These are phyloP conservation scores for Solenodon paradoxus DNA, from an alignment of 2,113 vertebrate genomes.

Conservation along the genomic window DNA sequence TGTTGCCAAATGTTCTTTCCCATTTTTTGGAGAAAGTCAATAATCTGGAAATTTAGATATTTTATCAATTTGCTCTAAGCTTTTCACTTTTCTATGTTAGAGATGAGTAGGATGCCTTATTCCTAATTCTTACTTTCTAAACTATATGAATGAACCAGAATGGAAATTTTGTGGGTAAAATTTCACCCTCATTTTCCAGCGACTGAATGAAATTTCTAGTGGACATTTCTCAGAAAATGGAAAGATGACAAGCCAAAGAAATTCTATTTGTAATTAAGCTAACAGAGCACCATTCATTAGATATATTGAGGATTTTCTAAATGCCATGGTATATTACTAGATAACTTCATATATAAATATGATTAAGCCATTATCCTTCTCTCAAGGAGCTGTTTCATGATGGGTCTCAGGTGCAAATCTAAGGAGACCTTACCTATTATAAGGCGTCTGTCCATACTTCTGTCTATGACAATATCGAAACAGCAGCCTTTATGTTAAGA, in stretches of 20 bases:
- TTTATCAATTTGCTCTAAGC: not conserved
- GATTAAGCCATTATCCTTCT: not conserved
- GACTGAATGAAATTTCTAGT: not conserved
- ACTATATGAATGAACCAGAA: not conserved
- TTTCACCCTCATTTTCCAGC: conserved; percentile 1
- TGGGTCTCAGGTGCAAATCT: not conserved
- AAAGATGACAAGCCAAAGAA: conserved; percentile 1
- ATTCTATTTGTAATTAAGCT: not conserved
- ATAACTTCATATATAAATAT: not conserved
- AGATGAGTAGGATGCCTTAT: not conserved
- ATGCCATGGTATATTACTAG: not conserved
- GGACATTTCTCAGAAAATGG: not conserved
- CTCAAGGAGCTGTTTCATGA: not conserved
- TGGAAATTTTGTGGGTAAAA: not conserved
- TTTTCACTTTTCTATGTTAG: not conserved
- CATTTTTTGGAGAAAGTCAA: conserved; percentile 1
- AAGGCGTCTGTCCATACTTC: not conserved
- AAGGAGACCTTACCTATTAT: not conserved
- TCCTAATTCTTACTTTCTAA: not conserved
- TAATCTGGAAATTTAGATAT: not conserved
- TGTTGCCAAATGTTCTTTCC: not conserved
- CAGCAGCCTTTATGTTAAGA: not conserved
- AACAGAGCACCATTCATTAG: not conserved
- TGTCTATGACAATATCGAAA: not conserved
- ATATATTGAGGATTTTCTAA: not conserved